Conservation (phyloP, 23 tunicate species). For the Ciona savignyi region DNA sequence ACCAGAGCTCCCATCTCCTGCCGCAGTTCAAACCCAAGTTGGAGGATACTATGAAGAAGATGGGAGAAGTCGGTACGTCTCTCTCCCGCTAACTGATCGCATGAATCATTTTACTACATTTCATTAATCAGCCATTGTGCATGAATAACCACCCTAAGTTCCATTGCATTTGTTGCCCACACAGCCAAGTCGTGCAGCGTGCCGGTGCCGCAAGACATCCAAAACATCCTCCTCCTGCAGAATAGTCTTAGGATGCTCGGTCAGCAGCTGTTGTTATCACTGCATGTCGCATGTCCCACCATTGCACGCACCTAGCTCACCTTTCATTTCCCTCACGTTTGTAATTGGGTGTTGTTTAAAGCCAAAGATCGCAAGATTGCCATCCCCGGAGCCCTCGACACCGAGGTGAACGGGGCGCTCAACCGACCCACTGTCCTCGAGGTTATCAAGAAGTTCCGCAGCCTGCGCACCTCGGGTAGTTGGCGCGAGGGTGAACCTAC, state of each 20-base stretch:
- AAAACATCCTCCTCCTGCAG: slow-evolving; percentile 71
- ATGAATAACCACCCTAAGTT: neutral
- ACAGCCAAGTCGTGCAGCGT: slow-evolving; percentile 73
- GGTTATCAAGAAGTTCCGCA: slow-evolving; percentile 68
- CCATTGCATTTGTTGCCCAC: neutral
- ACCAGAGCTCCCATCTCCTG: slow-evolving; percentile 63
- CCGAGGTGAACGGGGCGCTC: slow-evolving; percentile 19
- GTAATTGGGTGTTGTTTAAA: slow-evolving; percentile 1
- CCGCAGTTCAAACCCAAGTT: slow-evolving; percentile 54
- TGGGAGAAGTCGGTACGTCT: slow-evolving; percentile 90
- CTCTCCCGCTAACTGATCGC: neutral
- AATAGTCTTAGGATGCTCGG: slow-evolving; percentile 77
- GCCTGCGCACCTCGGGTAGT: slow-evolving; percentile 39
- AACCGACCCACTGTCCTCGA: slow-evolving; percentile 71
- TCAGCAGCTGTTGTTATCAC: slow-evolving; percentile 13
- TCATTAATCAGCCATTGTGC: no score
- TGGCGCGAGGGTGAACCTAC: slow-evolving; percentile 34
- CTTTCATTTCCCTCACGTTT: no score
- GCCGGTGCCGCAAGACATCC: slow-evolving; percentile 66
- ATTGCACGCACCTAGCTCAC: no score
- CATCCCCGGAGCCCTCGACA: slow-evolving; percentile 41
- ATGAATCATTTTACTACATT: neutral
- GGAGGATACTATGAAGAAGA: slow-evolving; percentile 88
- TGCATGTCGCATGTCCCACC: no score
- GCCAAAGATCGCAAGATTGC: slow-evolving; percentile 74